phyloP scores from a whole-genome alignment of 1,140 invertebrate genomes.

The Apocrypta bakeri region DNA sequence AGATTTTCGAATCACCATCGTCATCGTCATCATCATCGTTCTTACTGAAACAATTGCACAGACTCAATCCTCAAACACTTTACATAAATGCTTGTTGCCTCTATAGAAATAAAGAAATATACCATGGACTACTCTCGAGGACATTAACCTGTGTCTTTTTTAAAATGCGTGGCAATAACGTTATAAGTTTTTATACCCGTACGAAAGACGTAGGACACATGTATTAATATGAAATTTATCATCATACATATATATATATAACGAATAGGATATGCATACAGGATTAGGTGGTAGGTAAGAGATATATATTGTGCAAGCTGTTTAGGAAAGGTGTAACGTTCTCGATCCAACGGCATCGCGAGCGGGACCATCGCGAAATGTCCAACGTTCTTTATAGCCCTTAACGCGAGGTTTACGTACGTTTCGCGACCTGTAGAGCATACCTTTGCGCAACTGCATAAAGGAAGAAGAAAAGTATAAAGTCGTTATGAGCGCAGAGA shows the following conservation, averaged over 20 bases:
- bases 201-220: neutral
- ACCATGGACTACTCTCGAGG: neutral
- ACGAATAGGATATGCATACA: too few species aligned
- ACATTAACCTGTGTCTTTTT: neutral
- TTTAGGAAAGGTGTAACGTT: conserved; percentile 45
- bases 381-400: neutral
- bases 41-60: neutral
- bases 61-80: neutral
- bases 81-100: neutral
- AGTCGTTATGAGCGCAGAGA: neutral
- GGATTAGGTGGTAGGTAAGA: neutral
- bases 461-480: conserved; percentile 16
- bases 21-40: too few species aligned
- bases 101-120: neutral
- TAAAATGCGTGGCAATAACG: neutral
- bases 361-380: conserved; percentile 16
- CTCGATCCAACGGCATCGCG: neutral
- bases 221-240: neutral
- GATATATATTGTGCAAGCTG: conserved; percentile 37
- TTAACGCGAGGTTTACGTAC: neutral
- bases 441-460: neutral
- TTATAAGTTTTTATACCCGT: neutral
- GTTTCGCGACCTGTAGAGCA: neutral
- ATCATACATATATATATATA: neutral
- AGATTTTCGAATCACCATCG: neutral